These are phyloP conservation scores for Rhineura floridana DNA, from an alignment of 2,113 vertebrate species.

Conservation along the genomic window DNA sequence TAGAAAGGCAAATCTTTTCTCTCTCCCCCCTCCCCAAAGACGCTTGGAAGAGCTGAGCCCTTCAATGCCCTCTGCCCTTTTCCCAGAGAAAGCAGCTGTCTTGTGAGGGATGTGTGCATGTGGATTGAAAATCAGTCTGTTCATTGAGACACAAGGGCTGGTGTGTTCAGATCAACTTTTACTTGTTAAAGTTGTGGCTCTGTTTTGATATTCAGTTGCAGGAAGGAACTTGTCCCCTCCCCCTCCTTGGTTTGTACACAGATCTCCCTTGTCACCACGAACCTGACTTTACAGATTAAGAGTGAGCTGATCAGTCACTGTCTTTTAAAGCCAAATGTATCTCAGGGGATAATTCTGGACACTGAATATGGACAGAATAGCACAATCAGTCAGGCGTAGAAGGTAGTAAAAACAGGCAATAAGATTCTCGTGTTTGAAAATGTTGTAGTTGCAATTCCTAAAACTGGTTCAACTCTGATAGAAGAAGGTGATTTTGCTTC, in stretches of 20 bases:
- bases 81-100: constrained; percentile 71
- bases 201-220: constrained; percentile 71
- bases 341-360: constrained; percentile 44
- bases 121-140: constrained; percentile 17
- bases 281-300: constrained; percentile 40
- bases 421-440: not conserved
- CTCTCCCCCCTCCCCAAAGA: not conserved
- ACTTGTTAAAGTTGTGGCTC: not conserved
- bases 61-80: constrained; percentile 65
- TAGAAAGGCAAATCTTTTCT: constrained; percentile 58
- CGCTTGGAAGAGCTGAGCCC: constrained; percentile 60
- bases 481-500: not conserved
- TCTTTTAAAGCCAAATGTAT: constrained; percentile 45
- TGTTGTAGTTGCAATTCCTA: rapidly evolving
- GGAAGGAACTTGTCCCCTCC: constrained; percentile 53
- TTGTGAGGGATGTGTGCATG: constrained; percentile 35
- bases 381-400: not conserved
- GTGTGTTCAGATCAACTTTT: constrained; percentile 50
- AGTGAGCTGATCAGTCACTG: constrained; percentile 44
- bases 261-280: constrained; percentile 61
- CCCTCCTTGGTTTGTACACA: constrained; percentile 48
- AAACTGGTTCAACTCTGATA: not conserved
- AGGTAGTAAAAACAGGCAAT: not conserved
- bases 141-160: constrained; percentile 59
- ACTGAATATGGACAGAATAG: not conserved